A percentile compares a stretch with the other conserved stretches of the same genome.
Conservation (phyloP, 1,140 invertebrate genomes). For the Neodiprion fabricii region DNA sequence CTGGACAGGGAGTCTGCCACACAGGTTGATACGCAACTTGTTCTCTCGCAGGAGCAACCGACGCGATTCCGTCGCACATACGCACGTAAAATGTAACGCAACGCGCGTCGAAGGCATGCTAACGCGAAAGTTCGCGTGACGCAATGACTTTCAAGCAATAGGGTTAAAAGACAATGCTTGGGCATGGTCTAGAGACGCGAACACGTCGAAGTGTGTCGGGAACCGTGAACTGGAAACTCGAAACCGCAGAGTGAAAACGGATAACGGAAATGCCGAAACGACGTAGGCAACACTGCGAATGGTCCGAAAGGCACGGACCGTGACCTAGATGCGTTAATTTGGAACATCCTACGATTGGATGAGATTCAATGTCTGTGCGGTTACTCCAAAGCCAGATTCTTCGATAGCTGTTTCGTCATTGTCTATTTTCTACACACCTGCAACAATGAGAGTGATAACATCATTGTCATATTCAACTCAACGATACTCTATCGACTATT, state of each 20-base stretch:
- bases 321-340: too few relatives aligned
- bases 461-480: too few relatives aligned
- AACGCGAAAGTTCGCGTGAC: conserved; percentile 3
- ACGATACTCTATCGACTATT: too few relatives aligned
- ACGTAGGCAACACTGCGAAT: not conserved
- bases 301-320: not conserved
- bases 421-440: too few relatives aligned
- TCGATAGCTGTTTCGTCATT: too few relatives aligned
- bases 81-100: not conserved
- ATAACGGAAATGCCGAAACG: not conserved
- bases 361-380: too few relatives aligned
- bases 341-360: too few relatives aligned
- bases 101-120: not conserved
- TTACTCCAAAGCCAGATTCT: too few relatives aligned
- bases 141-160: not conserved
- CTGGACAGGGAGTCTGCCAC: too few relatives aligned
- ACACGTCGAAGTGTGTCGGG: not conserved
- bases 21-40: not conserved
- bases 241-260: not conserved
- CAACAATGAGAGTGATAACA: too few relatives aligned
- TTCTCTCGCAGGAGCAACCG: not conserved
- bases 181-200: too few relatives aligned
- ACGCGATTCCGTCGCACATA: not conserved
- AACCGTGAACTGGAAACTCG: conserved; percentile 4
- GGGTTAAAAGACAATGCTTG: not conserved